Base-by-base conservation (phyloP, 2,888 invertebrate species). In the Carcina quercana region DNA sequence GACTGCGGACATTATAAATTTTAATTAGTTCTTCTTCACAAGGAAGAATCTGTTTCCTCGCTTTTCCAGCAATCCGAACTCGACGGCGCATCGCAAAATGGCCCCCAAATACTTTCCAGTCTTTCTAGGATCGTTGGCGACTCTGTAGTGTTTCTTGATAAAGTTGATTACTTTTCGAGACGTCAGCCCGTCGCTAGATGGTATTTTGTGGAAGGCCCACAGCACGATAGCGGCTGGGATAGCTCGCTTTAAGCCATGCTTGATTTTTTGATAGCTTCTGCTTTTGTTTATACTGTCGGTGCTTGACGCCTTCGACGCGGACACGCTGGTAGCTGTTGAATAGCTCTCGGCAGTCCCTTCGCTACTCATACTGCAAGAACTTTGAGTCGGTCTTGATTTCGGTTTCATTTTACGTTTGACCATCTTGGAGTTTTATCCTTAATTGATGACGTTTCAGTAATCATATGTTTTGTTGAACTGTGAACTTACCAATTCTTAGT, bases 151-250 rank as follows among this genome's bases (percentile, higher is more conserved):
- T 38, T 48, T 52, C 42, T 69, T 74, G 13, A 75, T 28, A 30
- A 66, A 74, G 10, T 40, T 44, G 15, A 74, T 74, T 1, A 74
- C 55, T 43, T 44, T 47, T 14, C 68, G 50, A 1, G 73, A 67
- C 1, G 73, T 71, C 0, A 75, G 43, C 0, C 75, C 75, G 12
- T 53, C 19, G 3, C 30, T 26, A 0, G 65, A 53, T 2, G 64
- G 62, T 2, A 73, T 45, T 31, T 63, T 59, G 46, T 67, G 66
- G 37, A 75, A 75, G 0, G 70, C 67, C 71, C 70, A 71, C 0
- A 71, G 46, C 1, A 74, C 57, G 13, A 73, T 64, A 0, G 73
- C 69, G 0, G 67, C 71, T 1, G 74, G 73, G 8, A 62, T 54
- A 0, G 60, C 57, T 13, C 44, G 59, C 11, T 37, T 47, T 2